Evolutionary conservation across 2,888 invertebrate species (phyloP), one percentile per base, ranked within the genome.

Genomic region (Cephonodes hylas): DNA sequence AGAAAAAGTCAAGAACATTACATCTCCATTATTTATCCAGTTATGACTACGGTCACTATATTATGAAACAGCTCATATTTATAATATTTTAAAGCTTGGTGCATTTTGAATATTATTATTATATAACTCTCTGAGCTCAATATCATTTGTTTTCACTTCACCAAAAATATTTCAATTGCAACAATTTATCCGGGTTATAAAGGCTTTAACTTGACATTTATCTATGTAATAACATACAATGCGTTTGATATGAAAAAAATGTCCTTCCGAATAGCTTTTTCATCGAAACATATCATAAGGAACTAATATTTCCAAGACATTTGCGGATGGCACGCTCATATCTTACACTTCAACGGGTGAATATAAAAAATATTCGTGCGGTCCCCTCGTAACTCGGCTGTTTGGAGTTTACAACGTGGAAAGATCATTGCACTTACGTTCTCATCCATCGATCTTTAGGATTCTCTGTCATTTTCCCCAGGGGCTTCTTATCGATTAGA

Each of bases 331-430:
- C 65, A 69, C n/a, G 66, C 68, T 74, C 69, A 72, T 74, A 74
- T 68, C 66, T 71, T 67, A 73, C 78, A 76, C 75, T 71, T 67
- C 74, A 76, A 73, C 77, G 73, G 70, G 63, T 74, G 73, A 76
- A 70, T 73, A 75, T 77, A 72, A 71, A 66, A 72, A 68, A 65
- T 65, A 63, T 67, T 68, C 62, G 53, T 59, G 38, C 59, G 46
- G 59, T 44, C 53, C 61, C 58, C 60, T 53, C 53, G 53, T 53
- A 61, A 58, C 60, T 56, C 65, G 58, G 61, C 63, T 61, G 48
- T 59, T 59, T 22, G 10, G 58, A 38, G 48, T 61, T 61, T 58
- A 62, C 48, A 59, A 59, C 61, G 45, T 31, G 63, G 59, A 61
- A 61, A 56, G 27, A 59, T 44, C 15, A 44, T 31, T 61, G 34